phyloP scores from a whole-genome alignment of 2,797 vertebrate genomes.

The Hozukius guyotensis region DNA sequence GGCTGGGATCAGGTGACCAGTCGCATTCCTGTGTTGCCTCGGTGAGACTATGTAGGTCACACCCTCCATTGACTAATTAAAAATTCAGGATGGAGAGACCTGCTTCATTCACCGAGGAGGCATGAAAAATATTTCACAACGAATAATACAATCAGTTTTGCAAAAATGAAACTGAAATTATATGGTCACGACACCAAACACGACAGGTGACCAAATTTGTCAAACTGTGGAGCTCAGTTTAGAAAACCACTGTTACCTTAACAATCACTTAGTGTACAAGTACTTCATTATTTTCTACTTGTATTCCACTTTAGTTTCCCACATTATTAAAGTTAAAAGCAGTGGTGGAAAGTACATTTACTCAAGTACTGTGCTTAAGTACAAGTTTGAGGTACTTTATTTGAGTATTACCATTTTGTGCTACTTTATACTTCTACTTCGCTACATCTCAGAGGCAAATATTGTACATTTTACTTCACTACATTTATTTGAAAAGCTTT shows the following conservation, averaged over 20 bases:
- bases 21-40: slow-evolving; percentile 44
- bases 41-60: slow-evolving; percentile 69
- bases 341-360: too few relatives aligned
- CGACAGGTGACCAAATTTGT: not conserved
- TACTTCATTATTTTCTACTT: too few relatives aligned
- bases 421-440: too few relatives aligned
- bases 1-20: slow-evolving; percentile 62
- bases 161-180: not conserved
- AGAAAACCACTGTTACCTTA: not conserved
- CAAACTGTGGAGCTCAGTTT: not conserved
- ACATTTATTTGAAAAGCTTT: too few relatives aligned
- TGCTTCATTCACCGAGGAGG: slow-evolving; percentile 27
- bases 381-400: too few relatives aligned
- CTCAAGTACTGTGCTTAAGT: too few relatives aligned
- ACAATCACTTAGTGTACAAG: fast-evolving
- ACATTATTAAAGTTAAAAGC: not conserved
- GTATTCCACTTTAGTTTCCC: not conserved
- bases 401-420: too few relatives aligned
- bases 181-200: not conserved
- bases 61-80: slow-evolving; percentile 75
- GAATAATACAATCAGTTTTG: not conserved
- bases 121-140: not conserved
- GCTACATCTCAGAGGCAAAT: too few relatives aligned
- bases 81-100: slow-evolving; percentile 72
- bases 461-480: too few relatives aligned